These are phyloP conservation scores for Rhadina sibilatrix DNA, from an alignment of 2,113 vertebrate genomes.

Conservation along the genomic window DNA sequence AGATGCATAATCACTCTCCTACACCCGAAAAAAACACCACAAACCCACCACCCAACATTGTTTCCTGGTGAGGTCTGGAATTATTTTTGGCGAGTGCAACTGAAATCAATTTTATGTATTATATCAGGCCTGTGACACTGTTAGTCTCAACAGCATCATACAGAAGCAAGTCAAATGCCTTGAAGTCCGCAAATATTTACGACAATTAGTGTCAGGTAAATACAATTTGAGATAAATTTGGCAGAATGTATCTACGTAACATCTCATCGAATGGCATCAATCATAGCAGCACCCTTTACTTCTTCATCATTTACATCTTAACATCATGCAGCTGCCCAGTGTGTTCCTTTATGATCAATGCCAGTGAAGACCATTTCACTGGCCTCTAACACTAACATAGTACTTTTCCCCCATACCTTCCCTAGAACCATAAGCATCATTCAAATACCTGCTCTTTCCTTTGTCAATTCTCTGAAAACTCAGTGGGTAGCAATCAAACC, in stretches of 20 bases:
- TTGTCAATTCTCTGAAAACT: not conserved
- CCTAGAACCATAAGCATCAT: not conserved
- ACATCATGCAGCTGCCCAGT: not conserved
- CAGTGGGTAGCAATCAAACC: not conserved
- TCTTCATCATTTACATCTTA: not conserved
- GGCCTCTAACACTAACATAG: not conserved
- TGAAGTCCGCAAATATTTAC: not conserved
- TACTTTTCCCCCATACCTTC: not conserved
- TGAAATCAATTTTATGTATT: not conserved
- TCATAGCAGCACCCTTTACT: not conserved
- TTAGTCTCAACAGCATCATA: not conserved
- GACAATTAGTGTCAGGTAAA: not conserved
- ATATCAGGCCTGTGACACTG: not conserved
- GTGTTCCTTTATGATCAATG: not conserved
- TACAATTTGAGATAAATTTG: not conserved
- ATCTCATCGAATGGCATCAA: not conserved
- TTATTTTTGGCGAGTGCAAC: not conserved
- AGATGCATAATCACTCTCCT: not conserved
- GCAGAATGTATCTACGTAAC: not conserved
- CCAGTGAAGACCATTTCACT: not conserved
- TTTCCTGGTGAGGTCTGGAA: not conserved
- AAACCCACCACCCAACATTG: not conserved
- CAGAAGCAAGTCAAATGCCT: not conserved
- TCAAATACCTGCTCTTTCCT: not conserved
- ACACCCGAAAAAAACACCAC: fast-evolving